Evolutionary conservation across 2,888 invertebrate species (phyloP).

Genomic region (Diadegma fenestrale): DNA sequence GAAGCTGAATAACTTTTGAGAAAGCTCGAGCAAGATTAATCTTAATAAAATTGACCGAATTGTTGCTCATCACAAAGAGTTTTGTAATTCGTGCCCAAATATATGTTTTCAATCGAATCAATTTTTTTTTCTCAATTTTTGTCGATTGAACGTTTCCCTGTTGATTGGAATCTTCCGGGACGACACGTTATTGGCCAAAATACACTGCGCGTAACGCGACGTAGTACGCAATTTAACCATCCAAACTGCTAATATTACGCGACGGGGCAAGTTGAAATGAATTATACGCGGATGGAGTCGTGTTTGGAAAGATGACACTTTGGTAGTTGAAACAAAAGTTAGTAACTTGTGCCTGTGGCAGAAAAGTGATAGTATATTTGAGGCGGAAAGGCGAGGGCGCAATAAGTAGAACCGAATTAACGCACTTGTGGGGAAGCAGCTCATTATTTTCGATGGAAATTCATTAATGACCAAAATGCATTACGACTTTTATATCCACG

Average conservation of each 20-base stretch:
- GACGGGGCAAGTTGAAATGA: slow-evolving; percentile 24
- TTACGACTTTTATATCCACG: slow-evolving; percentile 26
- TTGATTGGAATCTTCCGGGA: neutral
- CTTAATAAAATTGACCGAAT: neutral
- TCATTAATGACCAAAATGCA: slow-evolving; percentile 33
- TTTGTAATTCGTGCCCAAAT: neutral
- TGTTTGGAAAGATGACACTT: slow-evolving; percentile 65
- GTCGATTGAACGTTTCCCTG: neutral
- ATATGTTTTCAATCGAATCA: neutral
- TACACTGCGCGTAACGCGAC: slow-evolving; percentile 3
- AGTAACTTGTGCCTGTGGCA: slow-evolving; percentile 22
- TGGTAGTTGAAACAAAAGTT: slow-evolving; percentile 59
- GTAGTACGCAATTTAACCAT: slow-evolving; percentile 38
- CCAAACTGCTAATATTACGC: slow-evolving; percentile 62
- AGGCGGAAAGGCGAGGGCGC: slow-evolving; percentile 1
- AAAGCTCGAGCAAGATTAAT: neutral
- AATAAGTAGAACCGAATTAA: slow-evolving; percentile 45
- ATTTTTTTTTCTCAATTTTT: neutral
- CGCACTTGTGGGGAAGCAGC: slow-evolving; percentile 19
- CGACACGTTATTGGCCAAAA: neutral
- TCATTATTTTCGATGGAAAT: slow-evolving; percentile 44
- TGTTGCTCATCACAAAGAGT: neutral
- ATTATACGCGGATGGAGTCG: neutral
- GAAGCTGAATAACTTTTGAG: neutral
- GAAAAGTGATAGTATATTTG: slow-evolving; percentile 29